Conservation (phyloP, 2,888 invertebrate genomes). For the Choristoneura rosaceana region DNA sequence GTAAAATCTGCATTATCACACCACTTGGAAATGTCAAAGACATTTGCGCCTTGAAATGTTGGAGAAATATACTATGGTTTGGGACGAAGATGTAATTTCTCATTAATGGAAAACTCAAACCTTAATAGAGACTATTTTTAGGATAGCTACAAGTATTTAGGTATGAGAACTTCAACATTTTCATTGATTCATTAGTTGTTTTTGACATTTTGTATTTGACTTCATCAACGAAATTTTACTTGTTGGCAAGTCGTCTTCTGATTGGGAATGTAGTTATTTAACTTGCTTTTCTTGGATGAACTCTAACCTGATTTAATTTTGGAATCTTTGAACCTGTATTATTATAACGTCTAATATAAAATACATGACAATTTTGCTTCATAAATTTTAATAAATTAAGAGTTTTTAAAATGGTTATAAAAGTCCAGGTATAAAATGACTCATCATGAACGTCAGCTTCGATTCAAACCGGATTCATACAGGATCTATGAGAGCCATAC, state of each 20-base stretch:
- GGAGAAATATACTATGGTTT: not conserved
- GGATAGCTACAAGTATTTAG: too few relatives aligned
- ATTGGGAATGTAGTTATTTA: not conserved
- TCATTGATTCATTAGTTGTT: too few relatives aligned
- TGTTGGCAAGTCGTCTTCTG: not conserved
- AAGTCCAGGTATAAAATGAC: constrained; percentile 2
- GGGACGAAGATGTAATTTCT: not conserved
- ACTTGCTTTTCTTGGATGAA: not conserved
- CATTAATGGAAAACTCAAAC: too few relatives aligned
- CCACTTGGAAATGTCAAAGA: constrained; percentile 33
- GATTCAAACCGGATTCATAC: constrained; percentile 16
- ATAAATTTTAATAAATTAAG: constrained; percentile 13
- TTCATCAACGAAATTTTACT: not conserved
- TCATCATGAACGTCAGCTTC: constrained; percentile 1
- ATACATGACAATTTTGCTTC: not conserved
- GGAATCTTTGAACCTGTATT: not conserved
- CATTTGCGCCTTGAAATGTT: constrained; percentile 5
- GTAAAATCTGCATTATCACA: constrained; percentile 42
- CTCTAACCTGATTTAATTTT: not conserved
- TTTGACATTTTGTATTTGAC: too few relatives aligned
- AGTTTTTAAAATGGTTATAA: constrained; percentile 6
- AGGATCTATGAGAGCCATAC: not conserved
- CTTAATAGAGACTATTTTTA: too few relatives aligned
- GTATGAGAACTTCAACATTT: too few relatives aligned
- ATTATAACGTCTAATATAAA: too few relatives aligned